Evolutionary conservation across 2,888 invertebrate species (phyloP).

Genomic region (Leucoptera coffeella): DNA sequence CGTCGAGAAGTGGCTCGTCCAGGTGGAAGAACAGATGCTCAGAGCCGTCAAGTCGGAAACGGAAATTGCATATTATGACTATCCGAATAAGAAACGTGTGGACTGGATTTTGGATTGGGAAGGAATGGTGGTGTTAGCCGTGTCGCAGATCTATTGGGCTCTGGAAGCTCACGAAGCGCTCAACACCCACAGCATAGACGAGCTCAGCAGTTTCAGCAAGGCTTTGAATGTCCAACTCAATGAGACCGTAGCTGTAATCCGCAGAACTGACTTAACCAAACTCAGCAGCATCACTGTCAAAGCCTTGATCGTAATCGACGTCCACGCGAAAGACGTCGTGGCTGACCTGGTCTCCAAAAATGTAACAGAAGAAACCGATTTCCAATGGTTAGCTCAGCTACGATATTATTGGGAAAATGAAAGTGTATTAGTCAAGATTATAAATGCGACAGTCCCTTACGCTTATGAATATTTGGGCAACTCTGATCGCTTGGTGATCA

Average conservation of each 20-base stretch:
- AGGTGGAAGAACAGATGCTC: slow-evolving; percentile 79
- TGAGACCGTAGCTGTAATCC: slow-evolving; percentile 68
- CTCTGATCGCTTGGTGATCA: slow-evolving; percentile 67
- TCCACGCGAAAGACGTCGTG: slow-evolving; percentile 79
- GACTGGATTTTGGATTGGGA: slow-evolving; percentile 76
- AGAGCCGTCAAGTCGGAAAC: slow-evolving; percentile 65
- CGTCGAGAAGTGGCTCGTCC: slow-evolving; percentile 80
- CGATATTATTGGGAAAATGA: slow-evolving; percentile 75
- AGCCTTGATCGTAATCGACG: slow-evolving; percentile 78
- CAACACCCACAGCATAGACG: slow-evolving; percentile 45
- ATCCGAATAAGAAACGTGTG: slow-evolving; percentile 48
- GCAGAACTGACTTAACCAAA: slow-evolving; percentile 63
- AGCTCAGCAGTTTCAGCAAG: slow-evolving; percentile 50
- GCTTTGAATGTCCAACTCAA: slow-evolving; percentile 58
- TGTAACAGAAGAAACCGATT: slow-evolving; percentile 67
- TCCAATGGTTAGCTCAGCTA: slow-evolving; percentile 79
- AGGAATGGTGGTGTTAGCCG: slow-evolving; percentile 74
- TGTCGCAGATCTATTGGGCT: slow-evolving; percentile 81
- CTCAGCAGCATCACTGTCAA: slow-evolving; percentile 71
- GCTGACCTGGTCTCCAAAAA: slow-evolving; percentile 57
- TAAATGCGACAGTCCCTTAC: slow-evolving; percentile 72
- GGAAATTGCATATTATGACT: slow-evolving; percentile 59
- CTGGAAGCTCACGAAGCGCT: slow-evolving; percentile 67
- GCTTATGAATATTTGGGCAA: slow-evolving; percentile 85
- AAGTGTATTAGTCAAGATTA: slow-evolving; percentile 63